Evolutionary conservation across 2,797 vertebrate species (phyloP).

Genomic region (Sebastes glaucus): DNA sequence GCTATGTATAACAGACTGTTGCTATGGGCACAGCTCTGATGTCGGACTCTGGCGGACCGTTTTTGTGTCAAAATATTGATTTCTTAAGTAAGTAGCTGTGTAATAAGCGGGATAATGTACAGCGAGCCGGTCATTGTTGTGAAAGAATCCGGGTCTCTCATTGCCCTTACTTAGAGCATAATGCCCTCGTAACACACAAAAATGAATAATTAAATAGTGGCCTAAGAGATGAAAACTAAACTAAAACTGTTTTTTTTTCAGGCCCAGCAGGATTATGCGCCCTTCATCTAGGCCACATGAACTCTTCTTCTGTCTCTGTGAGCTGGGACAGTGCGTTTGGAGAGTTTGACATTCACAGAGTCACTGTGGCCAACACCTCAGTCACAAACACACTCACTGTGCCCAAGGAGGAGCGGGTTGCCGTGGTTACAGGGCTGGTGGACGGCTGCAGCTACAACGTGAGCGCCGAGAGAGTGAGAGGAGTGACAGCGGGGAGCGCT

Average conservation of each 20-base stretch:
- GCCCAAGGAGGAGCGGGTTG: conserved; percentile 65
- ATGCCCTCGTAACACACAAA: neutral
- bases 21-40: too few relatives aligned
- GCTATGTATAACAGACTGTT: too few relatives aligned
- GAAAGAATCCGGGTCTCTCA: too few relatives aligned
- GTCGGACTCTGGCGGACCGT: too few relatives aligned
- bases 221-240: neutral
- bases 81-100: too few relatives aligned
- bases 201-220: neutral
- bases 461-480: conserved; percentile 82
- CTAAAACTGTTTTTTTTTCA: conserved; percentile 60
- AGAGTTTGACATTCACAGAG: conserved; percentile 86
- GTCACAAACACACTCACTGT: conserved; percentile 68
- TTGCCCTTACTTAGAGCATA: neutral
- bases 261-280: conserved; percentile 84
- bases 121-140: too few relatives aligned
- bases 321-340: conserved; percentile 81
- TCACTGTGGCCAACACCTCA: conserved; percentile 68
- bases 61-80: too few relatives aligned
- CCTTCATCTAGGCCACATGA: conserved; percentile 76
- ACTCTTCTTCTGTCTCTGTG: conserved; percentile 82
- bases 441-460: conserved; percentile 87
- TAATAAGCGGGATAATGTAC: too few relatives aligned
- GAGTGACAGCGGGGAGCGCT: conserved; percentile 63
- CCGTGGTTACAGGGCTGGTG: conserved; percentile 77